phyloP scores from a whole-genome alignment of 2,113 vertebrate genomes.

The Synchiropus splendidus region DNA sequence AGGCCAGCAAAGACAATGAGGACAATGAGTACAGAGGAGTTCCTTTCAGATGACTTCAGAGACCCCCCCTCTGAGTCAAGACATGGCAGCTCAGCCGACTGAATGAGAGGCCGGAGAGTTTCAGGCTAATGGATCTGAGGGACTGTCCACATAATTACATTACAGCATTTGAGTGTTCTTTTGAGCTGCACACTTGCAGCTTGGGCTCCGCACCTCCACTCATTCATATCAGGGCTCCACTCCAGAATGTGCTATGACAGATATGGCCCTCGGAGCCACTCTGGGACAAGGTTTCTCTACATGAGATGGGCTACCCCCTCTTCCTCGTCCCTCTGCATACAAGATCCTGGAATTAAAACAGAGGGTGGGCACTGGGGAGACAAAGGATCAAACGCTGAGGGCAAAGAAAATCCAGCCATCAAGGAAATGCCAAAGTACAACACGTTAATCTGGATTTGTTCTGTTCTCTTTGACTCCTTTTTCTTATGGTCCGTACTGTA shows the following conservation, averaged over 20 bases:
- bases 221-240: conserved; percentile 51
- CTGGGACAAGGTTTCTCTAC: conserved; percentile 38
- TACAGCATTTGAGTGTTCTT: conserved; percentile 51
- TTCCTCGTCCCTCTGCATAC: conserved; percentile 24
- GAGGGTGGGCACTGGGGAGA: conserved; percentile 44
- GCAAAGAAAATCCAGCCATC: conserved; percentile 32
- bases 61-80: conserved; percentile 36
- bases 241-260: conserved; percentile 60
- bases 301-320: conserved; percentile 24
- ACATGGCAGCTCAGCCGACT: conserved; percentile 47
- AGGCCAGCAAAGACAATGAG: conserved; percentile 66
- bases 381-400: conserved; percentile 49
- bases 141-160: conserved; percentile 67
- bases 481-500: too few relatives aligned
- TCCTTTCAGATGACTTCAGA: conserved; percentile 65
- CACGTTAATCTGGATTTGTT: conserved; percentile 3
- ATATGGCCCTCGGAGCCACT: conserved; percentile 45
- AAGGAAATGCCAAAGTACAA: conserved; percentile 32
- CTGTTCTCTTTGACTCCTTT: conserved; percentile 1
- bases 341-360: conserved; percentile 39
- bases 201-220: conserved; percentile 32
- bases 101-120: conserved; percentile 50
- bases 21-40: conserved; percentile 66
- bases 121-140: conserved; percentile 57
- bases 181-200: conserved; percentile 41